Conservation (phyloP, 2,113 vertebrate species). For the Synodontis membranacea region DNA sequence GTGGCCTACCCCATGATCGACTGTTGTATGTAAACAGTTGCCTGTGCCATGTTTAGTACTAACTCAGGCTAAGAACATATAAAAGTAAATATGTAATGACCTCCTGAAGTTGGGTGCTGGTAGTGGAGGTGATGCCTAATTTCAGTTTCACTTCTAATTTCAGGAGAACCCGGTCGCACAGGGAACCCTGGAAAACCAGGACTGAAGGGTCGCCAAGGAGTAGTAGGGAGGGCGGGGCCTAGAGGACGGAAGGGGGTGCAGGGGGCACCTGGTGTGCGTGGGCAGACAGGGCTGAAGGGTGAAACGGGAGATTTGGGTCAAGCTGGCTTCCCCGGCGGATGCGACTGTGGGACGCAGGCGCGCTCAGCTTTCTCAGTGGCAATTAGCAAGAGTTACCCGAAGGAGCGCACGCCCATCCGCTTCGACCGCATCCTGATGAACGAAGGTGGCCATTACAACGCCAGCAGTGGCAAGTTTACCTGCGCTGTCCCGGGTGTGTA, state of each 20-base stretch:
- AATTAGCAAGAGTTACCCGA: conserved; percentile 89
- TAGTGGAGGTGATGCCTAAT: background rate
- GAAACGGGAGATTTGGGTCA: conserved; percentile 78
- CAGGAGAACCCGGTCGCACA: conserved; percentile 73
- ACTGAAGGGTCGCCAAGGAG: conserved; percentile 82
- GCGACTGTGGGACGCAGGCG: conserved; percentile 78
- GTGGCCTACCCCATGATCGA: background rate
- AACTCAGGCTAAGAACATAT: background rate
- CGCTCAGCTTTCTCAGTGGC: conserved; percentile 93
- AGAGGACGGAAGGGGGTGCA: conserved; percentile 81
- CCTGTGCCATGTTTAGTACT: background rate
- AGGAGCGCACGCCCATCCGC: conserved; percentile 90
- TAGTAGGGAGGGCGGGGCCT: conserved; percentile 85
- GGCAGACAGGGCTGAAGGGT: conserved; percentile 79
- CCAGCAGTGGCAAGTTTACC: conserved; percentile 88
- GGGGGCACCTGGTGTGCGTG: conserved; percentile 77
- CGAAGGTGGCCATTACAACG: conserved; percentile 89
- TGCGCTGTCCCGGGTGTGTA: conserved; percentile 89
- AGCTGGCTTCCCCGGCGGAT: conserved; percentile 80
- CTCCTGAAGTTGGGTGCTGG: background rate
- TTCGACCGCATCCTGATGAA: conserved; percentile 94
- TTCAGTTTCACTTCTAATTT: conserved; percentile 18
- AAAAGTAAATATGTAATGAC: background rate
- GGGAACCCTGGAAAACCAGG: conserved; percentile 89
- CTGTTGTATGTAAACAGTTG: background rate